Percentiles rank a stretch among this genome's conserved stretches.
Evolutionary conservation across 2,113 vertebrate species (phyloP).

Genomic region (Channa argus): DNA sequence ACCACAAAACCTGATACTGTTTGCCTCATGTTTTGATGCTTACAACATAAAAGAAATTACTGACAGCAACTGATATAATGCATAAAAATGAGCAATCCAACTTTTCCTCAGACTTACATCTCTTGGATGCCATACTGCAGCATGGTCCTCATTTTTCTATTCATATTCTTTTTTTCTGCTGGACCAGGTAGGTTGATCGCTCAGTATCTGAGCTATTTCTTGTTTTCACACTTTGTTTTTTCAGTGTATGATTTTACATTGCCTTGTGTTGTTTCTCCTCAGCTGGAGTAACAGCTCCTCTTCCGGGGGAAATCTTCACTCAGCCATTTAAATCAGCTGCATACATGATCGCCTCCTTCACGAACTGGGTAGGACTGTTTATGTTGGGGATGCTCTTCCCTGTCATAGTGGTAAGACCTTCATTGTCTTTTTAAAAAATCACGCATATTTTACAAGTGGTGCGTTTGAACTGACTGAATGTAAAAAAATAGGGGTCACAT

Average conservation of each 20-base stretch:
- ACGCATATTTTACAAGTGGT: no score
- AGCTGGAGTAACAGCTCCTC: slow-evolving; percentile 78
- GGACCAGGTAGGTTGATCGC: slow-evolving; percentile 82
- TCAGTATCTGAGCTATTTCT: neutral
- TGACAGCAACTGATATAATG: slow-evolving; percentile 1
- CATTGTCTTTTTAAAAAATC: neutral
- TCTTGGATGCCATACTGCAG: slow-evolving; percentile 87
- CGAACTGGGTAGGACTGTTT: slow-evolving; percentile 85
- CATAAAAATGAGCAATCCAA: slow-evolving; percentile 2
- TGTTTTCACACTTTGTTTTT: slow-evolving; percentile 1
- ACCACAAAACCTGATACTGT: neutral
- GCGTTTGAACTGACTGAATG: no score
- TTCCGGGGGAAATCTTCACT: slow-evolving; percentile 85
- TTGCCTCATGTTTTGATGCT: neutral
- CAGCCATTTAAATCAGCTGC: slow-evolving; percentile 85
- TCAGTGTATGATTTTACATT: neutral
- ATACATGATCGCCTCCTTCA: slow-evolving; percentile 75
- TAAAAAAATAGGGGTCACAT: no score
- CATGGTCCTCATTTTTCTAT: slow-evolving; percentile 84
- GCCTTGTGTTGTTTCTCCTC: slow-evolving; percentile 21
- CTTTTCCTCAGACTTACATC: slow-evolving; percentile 67
- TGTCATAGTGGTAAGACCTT: slow-evolving; percentile 83
- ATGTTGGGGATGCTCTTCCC: slow-evolving; percentile 86
- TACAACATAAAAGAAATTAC: neutral
- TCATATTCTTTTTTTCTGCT: slow-evolving; percentile 81